Conservation (phyloP, 2,113 vertebrate genomes). For the Hystrix brachyura region DNA sequence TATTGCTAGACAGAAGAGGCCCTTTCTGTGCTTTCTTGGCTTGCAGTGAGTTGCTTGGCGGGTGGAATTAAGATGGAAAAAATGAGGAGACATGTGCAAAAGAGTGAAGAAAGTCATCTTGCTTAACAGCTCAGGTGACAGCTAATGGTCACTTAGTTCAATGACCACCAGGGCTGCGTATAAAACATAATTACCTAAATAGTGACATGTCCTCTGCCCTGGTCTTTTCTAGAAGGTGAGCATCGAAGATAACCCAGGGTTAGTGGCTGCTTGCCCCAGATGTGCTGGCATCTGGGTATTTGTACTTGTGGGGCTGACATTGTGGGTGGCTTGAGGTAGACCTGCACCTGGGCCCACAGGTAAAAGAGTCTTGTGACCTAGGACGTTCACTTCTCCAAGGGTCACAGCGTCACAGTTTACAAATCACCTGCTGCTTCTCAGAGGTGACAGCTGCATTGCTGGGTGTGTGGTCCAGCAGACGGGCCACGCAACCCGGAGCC, state of each 20-base stretch:
- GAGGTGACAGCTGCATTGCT: neutral
- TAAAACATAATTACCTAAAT: neutral
- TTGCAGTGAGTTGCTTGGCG: neutral
- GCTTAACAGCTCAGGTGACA: neutral
- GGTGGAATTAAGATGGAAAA: neutral
- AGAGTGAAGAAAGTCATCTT: neutral
- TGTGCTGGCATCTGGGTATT: neutral
- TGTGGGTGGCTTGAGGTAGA: neutral
- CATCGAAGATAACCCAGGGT: accelerated
- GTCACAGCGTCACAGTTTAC: neutral
- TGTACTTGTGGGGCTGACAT: neutral
- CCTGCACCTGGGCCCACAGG: accelerated
- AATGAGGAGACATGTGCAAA: neutral
- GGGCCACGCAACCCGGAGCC: neutral
- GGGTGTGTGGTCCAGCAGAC: no score
- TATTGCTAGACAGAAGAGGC: neutral
- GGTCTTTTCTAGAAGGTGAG: neutral
- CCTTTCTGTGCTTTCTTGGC: neutral
- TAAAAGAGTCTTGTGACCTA: neutral
- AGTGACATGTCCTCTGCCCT: neutral
- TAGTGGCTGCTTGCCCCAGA: neutral
- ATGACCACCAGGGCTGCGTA: neutral
- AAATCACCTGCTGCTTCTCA: neutral
- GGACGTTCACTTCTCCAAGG: neutral
- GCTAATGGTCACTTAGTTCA: neutral